Evolutionary conservation across 2,888 invertebrate genomes (phyloP).

Genomic region (Heliconius charithonia): DNA sequence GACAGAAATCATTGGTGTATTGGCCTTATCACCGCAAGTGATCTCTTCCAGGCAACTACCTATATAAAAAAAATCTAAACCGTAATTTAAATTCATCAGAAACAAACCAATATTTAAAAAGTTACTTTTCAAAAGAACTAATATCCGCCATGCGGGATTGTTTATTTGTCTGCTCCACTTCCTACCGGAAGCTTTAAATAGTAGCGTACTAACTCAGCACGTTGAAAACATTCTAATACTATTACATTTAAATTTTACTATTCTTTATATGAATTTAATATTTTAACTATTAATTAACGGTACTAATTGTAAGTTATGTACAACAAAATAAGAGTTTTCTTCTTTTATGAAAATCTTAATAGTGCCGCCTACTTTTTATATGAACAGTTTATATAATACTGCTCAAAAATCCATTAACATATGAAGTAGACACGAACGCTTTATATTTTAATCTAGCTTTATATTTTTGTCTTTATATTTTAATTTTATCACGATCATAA

Average conservation of each 20-base stretch:
- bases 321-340: too few relatives aligned
- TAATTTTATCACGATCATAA: not conserved
- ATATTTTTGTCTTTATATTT: too few relatives aligned
- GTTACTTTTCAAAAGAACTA: conserved; percentile 5
- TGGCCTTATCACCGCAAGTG: too few relatives aligned
- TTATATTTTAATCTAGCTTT: not conserved
- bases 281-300: not conserved
- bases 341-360: too few relatives aligned
- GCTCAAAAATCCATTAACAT: too few relatives aligned
- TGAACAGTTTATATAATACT: too few relatives aligned
- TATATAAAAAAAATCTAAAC: too few relatives aligned
- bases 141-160: conserved; percentile 25
- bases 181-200: conserved; percentile 14
- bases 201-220: not conserved
- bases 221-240: not conserved
- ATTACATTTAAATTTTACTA: not conserved
- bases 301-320: too few relatives aligned
- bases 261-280: not conserved
- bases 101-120: not conserved
- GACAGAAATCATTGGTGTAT: too few relatives aligned
- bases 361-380: too few relatives aligned
- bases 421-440: not conserved
- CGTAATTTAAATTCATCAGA: not conserved
- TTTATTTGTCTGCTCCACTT: conserved; percentile 30
- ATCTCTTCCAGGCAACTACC: too few relatives aligned